A percentile compares a stretch with the other conserved stretches of the same genome.
phyloP scores from a whole-genome alignment of 2,113 vertebrate genomes.

The Aplodontia rufa region DNA sequence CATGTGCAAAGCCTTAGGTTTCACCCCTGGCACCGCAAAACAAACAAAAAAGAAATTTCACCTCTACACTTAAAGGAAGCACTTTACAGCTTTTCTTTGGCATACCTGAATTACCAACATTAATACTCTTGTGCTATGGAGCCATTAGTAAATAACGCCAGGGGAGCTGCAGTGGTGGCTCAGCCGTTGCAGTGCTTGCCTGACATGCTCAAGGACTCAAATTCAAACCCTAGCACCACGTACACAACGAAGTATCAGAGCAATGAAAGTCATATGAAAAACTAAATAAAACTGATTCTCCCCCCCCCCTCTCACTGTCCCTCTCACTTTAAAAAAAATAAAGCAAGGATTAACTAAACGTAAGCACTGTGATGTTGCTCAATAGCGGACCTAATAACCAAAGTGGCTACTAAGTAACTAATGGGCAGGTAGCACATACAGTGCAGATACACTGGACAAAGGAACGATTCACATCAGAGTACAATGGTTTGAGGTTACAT shows the following conservation, averaged over 20 bases:
- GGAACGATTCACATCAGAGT: not conserved
- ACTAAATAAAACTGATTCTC: too few relatives aligned
- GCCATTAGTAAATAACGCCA: not conserved
- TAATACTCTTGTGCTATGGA: not conserved
- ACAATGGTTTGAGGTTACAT: too few relatives aligned
- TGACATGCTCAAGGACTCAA: too few relatives aligned
- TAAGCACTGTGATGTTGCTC: too few relatives aligned
- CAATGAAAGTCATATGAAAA: too few relatives aligned
- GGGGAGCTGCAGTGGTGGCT: too few relatives aligned
- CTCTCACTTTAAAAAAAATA: too few relatives aligned
- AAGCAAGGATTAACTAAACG: not conserved
- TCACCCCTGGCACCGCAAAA: not conserved
- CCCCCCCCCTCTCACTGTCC: too few relatives aligned
- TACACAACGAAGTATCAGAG: too few relatives aligned
- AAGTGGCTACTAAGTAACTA: not conserved
- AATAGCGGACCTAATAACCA: not conserved
- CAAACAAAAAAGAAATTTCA: not conserved
- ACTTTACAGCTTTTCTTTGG: not conserved
- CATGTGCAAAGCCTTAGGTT: not conserved
- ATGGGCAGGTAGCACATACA: too few relatives aligned
- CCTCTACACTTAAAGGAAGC: not conserved
- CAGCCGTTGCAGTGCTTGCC: too few relatives aligned
- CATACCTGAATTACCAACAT: not conserved
- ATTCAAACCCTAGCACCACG: too few relatives aligned
- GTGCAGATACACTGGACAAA: not conserved